Percentiles rank a stretch among this genome's conserved stretches.
Evolutionary conservation across 2,888 invertebrate genomes (phyloP).

Genomic region (Pimpla rufipes): DNA sequence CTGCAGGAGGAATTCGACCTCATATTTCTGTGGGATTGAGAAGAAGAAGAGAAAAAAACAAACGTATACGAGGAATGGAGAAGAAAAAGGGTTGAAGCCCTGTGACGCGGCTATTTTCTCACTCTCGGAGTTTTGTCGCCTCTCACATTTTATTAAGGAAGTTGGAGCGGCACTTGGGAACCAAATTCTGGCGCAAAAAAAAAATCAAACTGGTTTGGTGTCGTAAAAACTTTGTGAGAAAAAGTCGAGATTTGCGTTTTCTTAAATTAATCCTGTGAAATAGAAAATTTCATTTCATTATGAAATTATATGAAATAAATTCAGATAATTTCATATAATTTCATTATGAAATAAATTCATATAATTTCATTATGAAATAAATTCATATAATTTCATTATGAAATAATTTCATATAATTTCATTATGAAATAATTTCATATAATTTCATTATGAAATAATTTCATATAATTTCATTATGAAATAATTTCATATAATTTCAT

Average conservation of each 20-base stretch:
- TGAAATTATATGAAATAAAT: too few relatives aligned
- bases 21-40: constrained; percentile 92
- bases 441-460: too few relatives aligned
- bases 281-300: neutral
- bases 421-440: too few relatives aligned
- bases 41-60: constrained; percentile 49
- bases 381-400: too few relatives aligned
- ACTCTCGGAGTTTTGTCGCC: neutral
- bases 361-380: too few relatives aligned
- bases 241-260: too few relatives aligned
- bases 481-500: too few relatives aligned
- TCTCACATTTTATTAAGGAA: constrained; percentile 13
- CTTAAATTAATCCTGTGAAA: too few relatives aligned
- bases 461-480: too few relatives aligned
- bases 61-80: constrained; percentile 41
- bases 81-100: constrained; percentile 22
- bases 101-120: neutral
- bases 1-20: constrained; percentile 97
- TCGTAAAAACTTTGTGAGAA: neutral
- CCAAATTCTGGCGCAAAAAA: neutral
- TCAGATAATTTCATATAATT: too few relatives aligned
- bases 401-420: too few relatives aligned
- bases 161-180: neutral
- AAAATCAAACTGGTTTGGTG: neutral
- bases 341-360: too few relatives aligned